These are phyloP conservation scores for Labroides dimidiatus DNA, from an alignment of 2,797 vertebrate species.

Conservation along the genomic window DNA sequence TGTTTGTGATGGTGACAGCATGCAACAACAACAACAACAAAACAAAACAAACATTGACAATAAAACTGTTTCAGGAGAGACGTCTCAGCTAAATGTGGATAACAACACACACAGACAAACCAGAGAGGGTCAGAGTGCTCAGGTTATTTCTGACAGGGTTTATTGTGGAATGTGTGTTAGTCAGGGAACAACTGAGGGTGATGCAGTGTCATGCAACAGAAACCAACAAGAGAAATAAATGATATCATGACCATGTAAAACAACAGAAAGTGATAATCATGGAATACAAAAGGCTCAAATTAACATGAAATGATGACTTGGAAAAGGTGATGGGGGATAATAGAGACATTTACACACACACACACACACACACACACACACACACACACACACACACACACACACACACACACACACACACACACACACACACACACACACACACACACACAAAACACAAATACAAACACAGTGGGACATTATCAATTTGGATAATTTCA, in stretches of 20 bases:
- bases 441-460: constrained; percentile 21
- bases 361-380: constrained; percentile 20
- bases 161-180: constrained; percentile 73
- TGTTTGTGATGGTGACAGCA: constrained; percentile 42
- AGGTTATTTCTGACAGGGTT: constrained; percentile 47
- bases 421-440: constrained; percentile 9
- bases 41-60: constrained; percentile 10
- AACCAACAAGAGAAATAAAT: constrained; percentile 64
- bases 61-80: constrained; percentile 6
- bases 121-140: constrained; percentile 55
- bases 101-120: constrained; percentile 70
- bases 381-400: too few relatives aligned
- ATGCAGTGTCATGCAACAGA: constrained; percentile 75
- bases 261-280: constrained; percentile 5
- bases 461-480: constrained; percentile 9
- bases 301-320: constrained; percentile 3
- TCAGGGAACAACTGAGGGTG: constrained; percentile 54
- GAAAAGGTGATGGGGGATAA: constrained; percentile 1
- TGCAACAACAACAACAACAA: constrained; percentile 36
- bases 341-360: constrained; percentile 13
- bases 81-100: constrained; percentile 9
- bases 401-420: neutral
- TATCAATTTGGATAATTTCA: neutral
- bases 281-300: constrained; percentile 8
- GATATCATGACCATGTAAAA: constrained; percentile 30